A percentile compares a stretch with the other conserved stretches of the same genome.
phyloP scores from a whole-genome alignment of 2,888 invertebrate species.

The Drosophila diplacantha region DNA sequence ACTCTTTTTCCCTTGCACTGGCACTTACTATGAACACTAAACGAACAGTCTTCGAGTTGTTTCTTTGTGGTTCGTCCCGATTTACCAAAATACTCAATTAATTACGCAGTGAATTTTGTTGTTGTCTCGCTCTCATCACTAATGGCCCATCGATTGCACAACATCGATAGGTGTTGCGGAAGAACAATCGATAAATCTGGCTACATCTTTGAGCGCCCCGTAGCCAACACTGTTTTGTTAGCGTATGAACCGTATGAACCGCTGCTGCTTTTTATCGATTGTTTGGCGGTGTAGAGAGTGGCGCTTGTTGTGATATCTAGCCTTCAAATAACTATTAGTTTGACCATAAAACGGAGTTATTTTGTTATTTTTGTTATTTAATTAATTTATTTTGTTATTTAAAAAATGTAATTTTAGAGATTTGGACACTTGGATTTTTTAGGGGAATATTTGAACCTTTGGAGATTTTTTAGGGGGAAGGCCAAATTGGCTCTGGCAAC shows the following conservation, averaged over 20 bases:
- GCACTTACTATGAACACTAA: slow-evolving; percentile 42
- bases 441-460: no score
- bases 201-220: not conserved
- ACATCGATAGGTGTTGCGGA: not conserved
- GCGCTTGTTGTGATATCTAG: no score
- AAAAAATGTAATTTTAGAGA: no score
- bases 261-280: no score
- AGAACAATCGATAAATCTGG: slow-evolving; percentile 1
- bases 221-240: slow-evolving; percentile 11
- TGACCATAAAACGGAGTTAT: no score
- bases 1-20: slow-evolving; percentile 24
- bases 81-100: slow-evolving; percentile 44
- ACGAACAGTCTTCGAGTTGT: slow-evolving; percentile 17
- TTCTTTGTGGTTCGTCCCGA: slow-evolving; percentile 14
- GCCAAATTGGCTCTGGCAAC: not conserved
- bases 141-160: slow-evolving; percentile 9
- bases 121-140: slow-evolving; percentile 33
- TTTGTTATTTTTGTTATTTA: no score
- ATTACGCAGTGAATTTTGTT: slow-evolving; percentile 63
- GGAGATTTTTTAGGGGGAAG: no score
- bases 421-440: no score
- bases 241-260: slow-evolving; percentile 8
- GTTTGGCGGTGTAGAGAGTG: no score
- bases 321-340: no score
- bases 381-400: no score